Evolutionary conservation across 2,888 invertebrate species (phyloP).

Genomic region (Sesia apiformis): DNA sequence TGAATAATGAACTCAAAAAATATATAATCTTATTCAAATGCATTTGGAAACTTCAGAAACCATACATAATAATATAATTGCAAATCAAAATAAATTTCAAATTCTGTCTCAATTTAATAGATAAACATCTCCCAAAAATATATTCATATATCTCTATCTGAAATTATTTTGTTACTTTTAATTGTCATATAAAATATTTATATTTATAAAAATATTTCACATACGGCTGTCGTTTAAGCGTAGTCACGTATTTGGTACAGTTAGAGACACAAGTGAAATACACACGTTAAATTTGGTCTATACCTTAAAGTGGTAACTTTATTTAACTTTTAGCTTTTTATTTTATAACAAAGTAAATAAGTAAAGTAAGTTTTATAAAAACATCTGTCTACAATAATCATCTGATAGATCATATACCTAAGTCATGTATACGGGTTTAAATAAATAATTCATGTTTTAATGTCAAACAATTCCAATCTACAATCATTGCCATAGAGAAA

Average conservation of each 20-base stretch:
- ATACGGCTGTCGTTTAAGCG: constrained; percentile 43
- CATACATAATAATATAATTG: too few species aligned
- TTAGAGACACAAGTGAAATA: constrained; percentile 16
- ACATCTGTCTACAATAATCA: too few species aligned
- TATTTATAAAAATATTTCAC: constrained; percentile 52
- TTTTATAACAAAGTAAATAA: not conserved
- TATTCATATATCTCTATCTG: constrained; percentile 54
- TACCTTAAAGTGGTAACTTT: not conserved
- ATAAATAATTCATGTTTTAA: too few species aligned
- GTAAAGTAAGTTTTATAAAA: too few species aligned
- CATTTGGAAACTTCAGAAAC: too few species aligned
- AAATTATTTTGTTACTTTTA: constrained; percentile 62
- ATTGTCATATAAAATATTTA: constrained; percentile 60
- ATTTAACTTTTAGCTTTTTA: not conserved
- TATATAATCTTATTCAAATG: too few species aligned
- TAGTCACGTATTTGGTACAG: constrained; percentile 52
- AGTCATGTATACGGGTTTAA: too few species aligned
- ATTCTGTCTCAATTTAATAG: constrained; percentile 16
- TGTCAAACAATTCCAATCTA: too few species aligned
- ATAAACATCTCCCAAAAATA: constrained; percentile 51
- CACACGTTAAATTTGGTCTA: not conserved
- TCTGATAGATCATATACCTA: too few species aligned
- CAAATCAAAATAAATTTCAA: too few species aligned
- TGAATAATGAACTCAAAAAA: too few species aligned
- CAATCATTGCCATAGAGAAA: too few species aligned